phyloP scores from a whole-genome alignment of 2,888 invertebrate genomes.

The Drosophila anomelani region DNA sequence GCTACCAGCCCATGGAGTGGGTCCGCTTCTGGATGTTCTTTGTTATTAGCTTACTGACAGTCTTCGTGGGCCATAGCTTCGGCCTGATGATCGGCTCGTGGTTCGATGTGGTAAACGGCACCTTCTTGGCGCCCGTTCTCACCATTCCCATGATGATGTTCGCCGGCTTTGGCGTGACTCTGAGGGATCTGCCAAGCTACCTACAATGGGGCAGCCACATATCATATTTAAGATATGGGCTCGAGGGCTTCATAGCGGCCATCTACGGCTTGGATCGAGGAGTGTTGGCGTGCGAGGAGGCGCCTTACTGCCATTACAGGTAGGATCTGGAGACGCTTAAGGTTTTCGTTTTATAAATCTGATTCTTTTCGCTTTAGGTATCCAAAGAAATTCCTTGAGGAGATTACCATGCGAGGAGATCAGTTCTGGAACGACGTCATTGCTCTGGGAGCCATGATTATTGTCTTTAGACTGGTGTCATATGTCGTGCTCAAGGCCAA shows the following conservation, averaged over 20 bases:
- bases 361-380: constrained; percentile 85
- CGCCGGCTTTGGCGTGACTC: constrained; percentile 96
- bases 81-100: constrained; percentile 96
- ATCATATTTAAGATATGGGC: constrained; percentile 95
- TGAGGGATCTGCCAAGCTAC: constrained; percentile 93
- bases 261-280: constrained; percentile 93
- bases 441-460: constrained; percentile 89
- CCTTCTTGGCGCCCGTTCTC: constrained; percentile 96
- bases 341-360: neutral
- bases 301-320: constrained; percentile 92
- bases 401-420: constrained; percentile 92
- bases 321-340: constrained; percentile 59
- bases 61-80: constrained; percentile 96
- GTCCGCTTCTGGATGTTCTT: constrained; percentile 94
- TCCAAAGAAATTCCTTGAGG: constrained; percentile 91
- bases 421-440: constrained; percentile 93
- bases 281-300: constrained; percentile 90
- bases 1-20: constrained; percentile 93
- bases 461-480: constrained; percentile 88
- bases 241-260: constrained; percentile 93
- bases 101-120: constrained; percentile 95
- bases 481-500: constrained; percentile 92
- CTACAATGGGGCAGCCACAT: constrained; percentile 96
- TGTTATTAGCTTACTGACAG: constrained; percentile 91
- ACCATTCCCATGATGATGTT: constrained; percentile 98